A percentile compares a stretch with the other conserved stretches of the same genome.
Conservation (phyloP, 2,888 invertebrate genomes). For the Phortica magna region DNA sequence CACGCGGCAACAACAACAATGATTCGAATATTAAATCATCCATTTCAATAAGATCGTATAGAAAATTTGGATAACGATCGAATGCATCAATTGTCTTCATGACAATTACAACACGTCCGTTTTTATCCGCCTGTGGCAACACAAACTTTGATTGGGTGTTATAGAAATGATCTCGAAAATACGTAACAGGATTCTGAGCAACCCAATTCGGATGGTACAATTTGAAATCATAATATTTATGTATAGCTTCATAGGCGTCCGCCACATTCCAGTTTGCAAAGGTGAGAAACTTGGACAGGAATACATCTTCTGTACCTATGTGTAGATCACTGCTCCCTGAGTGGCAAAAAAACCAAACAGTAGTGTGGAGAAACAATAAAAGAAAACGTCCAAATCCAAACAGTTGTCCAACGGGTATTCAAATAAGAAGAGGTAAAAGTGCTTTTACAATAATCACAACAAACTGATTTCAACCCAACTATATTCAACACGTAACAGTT, state of each 20-base stretch:
- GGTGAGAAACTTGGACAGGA: slow-evolving; percentile 70
- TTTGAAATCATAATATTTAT: slow-evolving; percentile 73
- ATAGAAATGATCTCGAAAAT: slow-evolving; percentile 67
- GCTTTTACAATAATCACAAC: background rate
- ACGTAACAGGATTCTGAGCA: slow-evolving; percentile 66
- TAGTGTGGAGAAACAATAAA: background rate
- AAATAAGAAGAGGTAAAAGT: background rate
- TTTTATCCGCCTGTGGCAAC: slow-evolving; percentile 71
- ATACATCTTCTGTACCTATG: slow-evolving; percentile 68
- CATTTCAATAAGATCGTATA: slow-evolving; percentile 72
- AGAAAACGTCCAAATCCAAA: background rate
- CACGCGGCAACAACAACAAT: slow-evolving; percentile 68
- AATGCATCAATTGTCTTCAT: slow-evolving; percentile 73
- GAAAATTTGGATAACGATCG: slow-evolving; percentile 70
- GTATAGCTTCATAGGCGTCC: slow-evolving; percentile 64
- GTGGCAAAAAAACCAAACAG: background rate
- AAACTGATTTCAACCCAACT: too few relatives aligned
- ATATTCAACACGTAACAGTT: too few relatives aligned
- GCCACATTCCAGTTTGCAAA: slow-evolving; percentile 67
- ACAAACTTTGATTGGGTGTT: slow-evolving; percentile 68
- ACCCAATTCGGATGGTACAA: slow-evolving; percentile 69
- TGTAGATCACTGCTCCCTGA: slow-evolving; percentile 62
- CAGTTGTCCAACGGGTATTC: background rate
- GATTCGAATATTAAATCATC: slow-evolving; percentile 76
- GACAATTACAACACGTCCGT: slow-evolving; percentile 69